Evolutionary conservation across 2,113 vertebrate species (phyloP).

Genomic region (Eonycteris spelaea): DNA sequence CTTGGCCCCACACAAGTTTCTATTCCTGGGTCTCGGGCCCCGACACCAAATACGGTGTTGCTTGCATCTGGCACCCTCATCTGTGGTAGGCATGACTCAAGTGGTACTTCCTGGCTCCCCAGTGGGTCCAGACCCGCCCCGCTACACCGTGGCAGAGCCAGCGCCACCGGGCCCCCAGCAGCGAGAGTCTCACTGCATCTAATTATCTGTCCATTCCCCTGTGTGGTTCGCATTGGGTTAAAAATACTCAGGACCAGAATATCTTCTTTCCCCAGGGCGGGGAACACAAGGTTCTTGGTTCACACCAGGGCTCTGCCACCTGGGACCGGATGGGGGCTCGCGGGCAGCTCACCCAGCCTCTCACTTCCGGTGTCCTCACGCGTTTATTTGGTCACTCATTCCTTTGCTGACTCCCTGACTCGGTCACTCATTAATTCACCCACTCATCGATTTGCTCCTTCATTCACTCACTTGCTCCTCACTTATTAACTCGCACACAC

Average conservation of each 20-base stretch:
- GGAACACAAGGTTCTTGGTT: background rate
- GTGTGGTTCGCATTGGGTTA: background rate
- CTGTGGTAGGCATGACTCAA: background rate
- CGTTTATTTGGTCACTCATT: too few relatives aligned
- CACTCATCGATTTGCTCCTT: too few relatives aligned
- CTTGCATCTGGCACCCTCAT: background rate
- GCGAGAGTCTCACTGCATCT: rapidly evolving
- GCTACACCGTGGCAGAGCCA: background rate
- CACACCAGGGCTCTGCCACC: background rate
- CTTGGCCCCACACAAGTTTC: background rate
- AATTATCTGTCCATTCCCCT: background rate
- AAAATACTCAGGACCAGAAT: constrained; percentile 26
- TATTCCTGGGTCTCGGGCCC: constrained; percentile 37
- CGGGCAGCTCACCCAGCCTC: background rate
- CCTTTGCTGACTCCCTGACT: too few relatives aligned
- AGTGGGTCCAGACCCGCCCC: rapidly evolving
- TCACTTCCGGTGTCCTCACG: background rate
- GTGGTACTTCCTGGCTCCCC: background rate
- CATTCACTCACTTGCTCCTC: background rate
- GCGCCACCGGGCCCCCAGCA: rapidly evolving
- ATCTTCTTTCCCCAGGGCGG: background rate
- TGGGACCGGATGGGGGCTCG: too few relatives aligned
- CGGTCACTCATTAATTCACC: rapidly evolving
- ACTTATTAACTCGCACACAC: rapidly evolving
- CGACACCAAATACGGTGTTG: constrained; percentile 56